phyloP scores from a whole-genome alignment of 2,888 invertebrate species.

The Rotaria magnacalcarata region DNA sequence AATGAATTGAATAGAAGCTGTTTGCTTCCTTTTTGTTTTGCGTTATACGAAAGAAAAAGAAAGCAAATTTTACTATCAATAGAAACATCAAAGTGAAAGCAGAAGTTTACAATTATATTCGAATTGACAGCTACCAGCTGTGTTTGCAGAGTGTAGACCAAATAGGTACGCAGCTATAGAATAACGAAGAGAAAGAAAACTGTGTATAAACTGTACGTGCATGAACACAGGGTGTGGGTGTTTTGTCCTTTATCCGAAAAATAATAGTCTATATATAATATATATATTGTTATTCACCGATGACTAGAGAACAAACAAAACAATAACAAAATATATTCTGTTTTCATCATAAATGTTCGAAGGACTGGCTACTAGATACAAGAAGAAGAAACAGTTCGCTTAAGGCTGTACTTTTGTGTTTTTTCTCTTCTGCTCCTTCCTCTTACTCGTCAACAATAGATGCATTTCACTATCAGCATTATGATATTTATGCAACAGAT shows the following conservation, averaged over 20 bases:
- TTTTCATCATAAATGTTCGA: not conserved
- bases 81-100: not conserved
- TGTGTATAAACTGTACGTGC: not conserved
- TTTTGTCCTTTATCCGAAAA: not conserved
- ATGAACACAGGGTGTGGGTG: not conserved
- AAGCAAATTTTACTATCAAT: not conserved
- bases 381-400: constrained; percentile 3
- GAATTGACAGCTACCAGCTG: not conserved
- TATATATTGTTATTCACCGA: not conserved
- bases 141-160: not conserved
- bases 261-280: not conserved
- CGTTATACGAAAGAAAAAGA: not conserved
- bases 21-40: not conserved
- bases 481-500: not conserved
- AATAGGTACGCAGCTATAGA: not conserved
- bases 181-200: not conserved
- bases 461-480: not conserved
- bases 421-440: not conserved
- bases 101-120: constrained; percentile 7
- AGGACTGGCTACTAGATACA: not conserved
- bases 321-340: not conserved
- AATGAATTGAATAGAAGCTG: not conserved
- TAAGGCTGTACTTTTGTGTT: not conserved
- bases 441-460: not conserved
- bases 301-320: not conserved